phyloP scores from a whole-genome alignment of 2,113 vertebrate species.

The Setophaga petechia region DNA sequence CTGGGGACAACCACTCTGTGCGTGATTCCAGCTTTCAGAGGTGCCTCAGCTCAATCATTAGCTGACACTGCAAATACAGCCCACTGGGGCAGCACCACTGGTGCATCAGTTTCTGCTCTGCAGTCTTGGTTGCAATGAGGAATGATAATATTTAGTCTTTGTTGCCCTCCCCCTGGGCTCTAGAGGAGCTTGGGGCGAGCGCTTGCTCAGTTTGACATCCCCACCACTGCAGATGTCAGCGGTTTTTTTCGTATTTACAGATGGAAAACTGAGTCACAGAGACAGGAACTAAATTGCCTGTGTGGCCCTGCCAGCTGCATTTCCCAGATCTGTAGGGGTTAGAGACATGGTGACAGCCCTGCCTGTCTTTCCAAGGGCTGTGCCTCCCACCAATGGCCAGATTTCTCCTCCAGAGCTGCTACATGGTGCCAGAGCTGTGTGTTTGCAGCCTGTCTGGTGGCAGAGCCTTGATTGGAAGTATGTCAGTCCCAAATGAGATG shows the following conservation, averaged over 20 bases:
- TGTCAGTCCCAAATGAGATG: background rate
- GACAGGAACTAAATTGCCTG: background rate
- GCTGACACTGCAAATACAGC: background rate
- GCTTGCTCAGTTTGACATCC: fast-evolving
- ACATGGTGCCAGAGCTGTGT: background rate
- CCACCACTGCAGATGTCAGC: background rate
- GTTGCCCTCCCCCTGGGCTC: background rate
- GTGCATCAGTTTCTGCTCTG: background rate
- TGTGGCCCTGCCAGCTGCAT: background rate
- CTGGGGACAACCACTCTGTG: fast-evolving
- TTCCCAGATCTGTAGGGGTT: background rate
- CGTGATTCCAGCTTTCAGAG: background rate
- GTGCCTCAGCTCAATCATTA: background rate
- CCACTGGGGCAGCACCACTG: background rate
- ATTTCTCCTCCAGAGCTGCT: background rate
- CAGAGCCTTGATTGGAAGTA: background rate
- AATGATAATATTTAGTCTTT: background rate
- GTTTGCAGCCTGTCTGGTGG: background rate
- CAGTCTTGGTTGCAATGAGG: background rate
- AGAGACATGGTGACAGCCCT: background rate
- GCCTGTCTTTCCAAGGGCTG: background rate
- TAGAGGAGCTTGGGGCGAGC: fast-evolving
- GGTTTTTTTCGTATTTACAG: background rate
- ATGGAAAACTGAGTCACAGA: background rate
- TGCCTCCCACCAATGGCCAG: background rate